phyloP scores from a whole-genome alignment of 64 coral and sea anemone genomes.

The Montipora foliosa region DNA sequence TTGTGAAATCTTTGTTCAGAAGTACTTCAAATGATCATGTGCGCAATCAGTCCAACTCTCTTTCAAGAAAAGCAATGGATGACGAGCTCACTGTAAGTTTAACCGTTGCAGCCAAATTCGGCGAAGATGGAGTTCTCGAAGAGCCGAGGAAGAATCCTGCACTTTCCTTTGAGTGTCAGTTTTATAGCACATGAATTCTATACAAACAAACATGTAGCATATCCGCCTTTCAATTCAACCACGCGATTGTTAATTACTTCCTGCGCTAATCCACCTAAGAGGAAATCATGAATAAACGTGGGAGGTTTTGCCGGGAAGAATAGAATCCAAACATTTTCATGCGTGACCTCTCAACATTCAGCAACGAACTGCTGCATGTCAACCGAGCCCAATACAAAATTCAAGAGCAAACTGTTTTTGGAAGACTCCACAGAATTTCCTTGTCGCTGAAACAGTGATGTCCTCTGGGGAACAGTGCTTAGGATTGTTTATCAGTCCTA shows the following conservation, averaged over 20 bases:
- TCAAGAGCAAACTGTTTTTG: no score
- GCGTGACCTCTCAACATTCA: neutral
- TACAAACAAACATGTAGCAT: conserved; percentile 16
- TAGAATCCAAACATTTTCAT: neutral
- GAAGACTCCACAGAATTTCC: no score
- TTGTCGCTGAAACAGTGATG: no score
- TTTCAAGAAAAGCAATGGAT: no score
- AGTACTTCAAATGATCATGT: neutral
- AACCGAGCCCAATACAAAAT: no score
- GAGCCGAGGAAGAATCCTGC: neutral
- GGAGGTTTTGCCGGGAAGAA: neutral
- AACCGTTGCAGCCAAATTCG: no score
- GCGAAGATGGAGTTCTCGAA: neutral
- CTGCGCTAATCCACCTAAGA: neutral
- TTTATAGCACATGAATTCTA: conserved; percentile 18
- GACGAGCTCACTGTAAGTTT: no score
- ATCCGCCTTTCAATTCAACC: neutral
- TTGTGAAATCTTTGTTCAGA: neutral
- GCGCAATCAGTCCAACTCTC: neutral
- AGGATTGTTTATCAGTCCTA: no score
- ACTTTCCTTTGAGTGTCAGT: neutral
- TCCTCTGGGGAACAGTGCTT: no score
- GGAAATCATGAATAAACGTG: neutral
- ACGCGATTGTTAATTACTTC: conserved; percentile 43
- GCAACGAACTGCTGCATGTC: neutral